phyloP scores from a whole-genome alignment of 2,797 vertebrate species.

The Sebastes diaconus region DNA sequence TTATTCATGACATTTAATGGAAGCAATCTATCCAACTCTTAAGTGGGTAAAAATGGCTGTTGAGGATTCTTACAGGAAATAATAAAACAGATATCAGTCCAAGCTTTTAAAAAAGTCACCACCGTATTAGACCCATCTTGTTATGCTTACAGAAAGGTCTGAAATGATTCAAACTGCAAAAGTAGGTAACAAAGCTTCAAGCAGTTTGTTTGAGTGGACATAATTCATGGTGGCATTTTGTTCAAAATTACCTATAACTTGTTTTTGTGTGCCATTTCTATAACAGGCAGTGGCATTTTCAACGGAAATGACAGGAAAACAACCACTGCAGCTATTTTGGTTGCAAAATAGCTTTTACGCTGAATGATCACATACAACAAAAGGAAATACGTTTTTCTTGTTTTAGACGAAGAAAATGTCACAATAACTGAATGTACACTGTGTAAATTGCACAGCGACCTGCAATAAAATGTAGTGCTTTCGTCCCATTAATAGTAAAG shows the following conservation, averaged over 20 bases:
- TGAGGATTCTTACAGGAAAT: neutral
- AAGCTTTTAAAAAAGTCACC: neutral
- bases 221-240: neutral
- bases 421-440: neutral
- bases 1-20: slow-evolving; percentile 51
- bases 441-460: slow-evolving; percentile 7
- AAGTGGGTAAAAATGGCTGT: slow-evolving; percentile 4
- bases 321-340: slow-evolving; percentile 15
- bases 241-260: neutral
- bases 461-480: slow-evolving; percentile 1
- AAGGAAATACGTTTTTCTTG: neutral
- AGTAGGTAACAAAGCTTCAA: neutral
- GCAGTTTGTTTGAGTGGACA: neutral
- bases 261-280: neutral
- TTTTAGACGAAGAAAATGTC: slow-evolving; percentile 25
- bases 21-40: slow-evolving; percentile 17
- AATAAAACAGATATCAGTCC: neutral
- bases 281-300: slow-evolving; percentile 29
- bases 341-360: neutral
- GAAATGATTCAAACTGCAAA: neutral
- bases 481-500: neutral
- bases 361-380: slow-evolving; percentile 7
- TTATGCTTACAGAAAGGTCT: neutral
- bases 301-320: slow-evolving; percentile 28
- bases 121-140: neutral